Base-by-base conservation (phyloP, 1,140 invertebrate species). In the Teleogryllus occipitalis region DNA sequence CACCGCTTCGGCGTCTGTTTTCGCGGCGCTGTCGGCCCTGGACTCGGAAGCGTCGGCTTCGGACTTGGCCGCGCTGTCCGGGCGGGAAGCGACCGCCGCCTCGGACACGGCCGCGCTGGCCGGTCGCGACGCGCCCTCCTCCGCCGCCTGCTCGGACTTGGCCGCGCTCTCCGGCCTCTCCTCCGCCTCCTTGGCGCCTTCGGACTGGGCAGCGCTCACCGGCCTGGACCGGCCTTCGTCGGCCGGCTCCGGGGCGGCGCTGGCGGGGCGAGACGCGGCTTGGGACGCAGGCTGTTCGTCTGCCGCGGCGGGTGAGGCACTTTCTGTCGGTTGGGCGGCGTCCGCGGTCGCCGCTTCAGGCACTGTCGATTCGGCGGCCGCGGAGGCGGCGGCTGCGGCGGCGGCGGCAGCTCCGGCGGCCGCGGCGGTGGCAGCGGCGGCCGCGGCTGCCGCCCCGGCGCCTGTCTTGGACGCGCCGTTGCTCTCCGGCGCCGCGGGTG, bases 381-480 rank as follows among this genome's bases (percentile, higher is more conserved):
- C 79, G 7, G 74, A 8, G 12, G 47, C 12, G 54, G 39, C 77
- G 77, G 47, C 82, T 27, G 74, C 82, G 80, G 76, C 81, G 80
- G 75, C 47, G 79, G 22, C 80, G n/a, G n/a, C n/a, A n/a, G n/a
- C n/a, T 74, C 54, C 80, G 76, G 78, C 81, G 79, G 15, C 77
- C 74, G 54, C 73, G 79, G 49, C 74, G 79, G 74, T 77, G 79
- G 79, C 76, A 75, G 65, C 79, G 82, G 78, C 75, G 82, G 79
- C 80, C 81, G 73, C 80, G 79, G 75, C 81, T 80, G 73, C 79
- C 80, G 4, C 78, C 48, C 81, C 79, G 27, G 49, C 80, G 2
- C 78, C 49, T 18, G 81, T 80, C 76, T 81, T 75, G 7, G 80
- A 78, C 74, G 78, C 76, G 47, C 81, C 75, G 21, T 81, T 80